Base-by-base conservation (phyloP, 2,797 vertebrate species). In the Muraenolepis orangiensis region DNA sequence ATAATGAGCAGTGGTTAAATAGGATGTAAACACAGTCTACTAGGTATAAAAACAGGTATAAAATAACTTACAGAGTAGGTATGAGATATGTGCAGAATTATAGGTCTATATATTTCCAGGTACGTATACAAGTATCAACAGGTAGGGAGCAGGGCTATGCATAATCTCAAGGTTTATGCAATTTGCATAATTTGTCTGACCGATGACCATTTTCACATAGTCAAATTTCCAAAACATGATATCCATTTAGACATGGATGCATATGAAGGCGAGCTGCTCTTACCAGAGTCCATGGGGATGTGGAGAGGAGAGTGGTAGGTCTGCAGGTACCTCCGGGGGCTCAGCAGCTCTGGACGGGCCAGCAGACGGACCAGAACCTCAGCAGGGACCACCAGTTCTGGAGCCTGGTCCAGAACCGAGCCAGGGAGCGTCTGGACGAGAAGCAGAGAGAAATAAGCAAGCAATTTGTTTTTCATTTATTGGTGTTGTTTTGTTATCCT, bases 271-370 rank as follows among this genome's bases (percentile, higher is more conserved):
- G n/a, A 34, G 46, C 10, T 64, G 31, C 40, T 78, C 87, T 87
- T 84, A 94, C 94, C 92, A 5, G 88, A 89, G 70, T 91, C 90
- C 75, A 91, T 73, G 31, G 46, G 69, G 64, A 90, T 67, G 77
- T 92, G 76, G 28, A 92, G 2, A 0, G 92, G 91, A 0, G 82
- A 84, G 80, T 89, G 72, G 69, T 93, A 94, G 61, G 79, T 32
- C 73, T 92, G 75, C 1, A 94, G 90, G 82, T 92, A 89, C 67
- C 92, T 87, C 11, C 85, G 76, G 0, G 88, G 90, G 6, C 81
- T 93, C 67, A 82, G 80, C 7, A 94, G 88, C n/a, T 92, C 89
- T 6, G 80, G 78, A 70, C 61, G 82, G 20, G 36, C 38, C 72
- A 93, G 32, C 20, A 95, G 86, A 32, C 84, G 76, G 1, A 69